These are phyloP conservation scores for Eubasilissa regina DNA, from an alignment of 1,140 invertebrate genomes.

Conservation along the genomic window DNA sequence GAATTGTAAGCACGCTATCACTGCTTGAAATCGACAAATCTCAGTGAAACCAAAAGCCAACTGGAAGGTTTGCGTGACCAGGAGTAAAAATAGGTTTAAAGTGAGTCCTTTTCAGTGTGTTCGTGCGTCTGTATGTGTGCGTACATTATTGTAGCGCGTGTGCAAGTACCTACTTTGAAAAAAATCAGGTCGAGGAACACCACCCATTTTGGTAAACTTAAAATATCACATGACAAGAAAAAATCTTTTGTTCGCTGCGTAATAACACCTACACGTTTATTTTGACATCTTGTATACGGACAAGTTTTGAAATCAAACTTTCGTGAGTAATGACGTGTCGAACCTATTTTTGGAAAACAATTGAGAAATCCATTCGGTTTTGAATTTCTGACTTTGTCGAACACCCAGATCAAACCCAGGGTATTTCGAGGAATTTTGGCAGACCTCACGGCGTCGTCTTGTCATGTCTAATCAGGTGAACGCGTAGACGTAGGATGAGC, in stretches of 20 bases:
- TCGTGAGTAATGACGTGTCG: not conserved
- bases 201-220: not conserved
- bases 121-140: constrained; percentile 2
- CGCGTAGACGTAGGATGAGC: not conserved
- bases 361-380: not conserved
- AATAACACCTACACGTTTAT: not conserved
- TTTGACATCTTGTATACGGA: constrained; percentile 8
- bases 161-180: constrained; percentile 4
- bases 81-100: constrained; percentile 21
- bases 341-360: not conserved
- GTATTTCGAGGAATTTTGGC: constrained; percentile 15
- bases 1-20: not conserved
- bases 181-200: constrained; percentile 21
- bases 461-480: constrained; percentile 7
- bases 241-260: constrained; percentile 3
- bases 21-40: constrained; percentile 18
- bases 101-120: constrained; percentile 13
- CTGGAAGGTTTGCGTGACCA: constrained; percentile 8
- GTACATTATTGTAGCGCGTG: constrained; percentile 2
- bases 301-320: constrained; percentile 11
- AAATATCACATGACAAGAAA: constrained; percentile 30
- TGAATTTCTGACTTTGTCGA: not conserved
- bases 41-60: not conserved
- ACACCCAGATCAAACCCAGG: not conserved
- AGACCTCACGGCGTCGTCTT: constrained; percentile 20